Conservation (phyloP, 1,140 invertebrate species). For the Kradibia gibbosae region DNA sequence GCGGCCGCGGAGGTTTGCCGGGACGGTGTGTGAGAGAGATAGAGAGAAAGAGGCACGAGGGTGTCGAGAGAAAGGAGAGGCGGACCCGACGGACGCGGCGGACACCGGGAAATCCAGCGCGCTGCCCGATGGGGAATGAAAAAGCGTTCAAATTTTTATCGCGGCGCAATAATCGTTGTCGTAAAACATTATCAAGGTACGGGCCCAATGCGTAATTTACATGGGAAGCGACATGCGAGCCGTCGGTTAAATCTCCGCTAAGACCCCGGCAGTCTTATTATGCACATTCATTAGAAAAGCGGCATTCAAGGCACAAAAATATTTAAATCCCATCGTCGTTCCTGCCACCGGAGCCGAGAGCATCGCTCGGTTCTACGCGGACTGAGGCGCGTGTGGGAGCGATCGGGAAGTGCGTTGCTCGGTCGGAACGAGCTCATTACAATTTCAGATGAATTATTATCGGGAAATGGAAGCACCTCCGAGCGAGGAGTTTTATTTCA, state of each 20-base stretch:
- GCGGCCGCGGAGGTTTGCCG: too few species aligned
- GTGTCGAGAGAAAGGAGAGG: too few species aligned
- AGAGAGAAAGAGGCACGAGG: too few species aligned
- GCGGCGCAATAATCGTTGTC: not conserved
- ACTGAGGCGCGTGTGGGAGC: not conserved
- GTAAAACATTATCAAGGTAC: too few species aligned
- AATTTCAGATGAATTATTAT: conserved; percentile 40
- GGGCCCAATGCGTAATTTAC: not conserved
- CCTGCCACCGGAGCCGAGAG: not conserved
- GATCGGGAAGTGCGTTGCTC: conserved; percentile 6
- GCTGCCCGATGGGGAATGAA: not conserved
- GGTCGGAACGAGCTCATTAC: not conserved
- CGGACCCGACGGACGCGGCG: too few species aligned
- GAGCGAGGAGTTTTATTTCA: conserved; percentile 10
- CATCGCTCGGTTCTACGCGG: not conserved
- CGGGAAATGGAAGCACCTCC: conserved; percentile 24
- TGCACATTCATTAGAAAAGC: not conserved
- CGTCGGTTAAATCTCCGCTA: not conserved
- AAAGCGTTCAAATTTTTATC: not conserved
- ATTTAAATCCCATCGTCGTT: not conserved
- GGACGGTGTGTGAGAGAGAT: too few species aligned
- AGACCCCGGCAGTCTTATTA: not conserved
- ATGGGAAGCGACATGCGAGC: not conserved
- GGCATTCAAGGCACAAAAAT: not conserved
- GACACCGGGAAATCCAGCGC: too few species aligned